These are phyloP conservation scores for Neoascia interrupta DNA, from an alignment of 2,888 invertebrate species.

Conservation along the genomic window DNA sequence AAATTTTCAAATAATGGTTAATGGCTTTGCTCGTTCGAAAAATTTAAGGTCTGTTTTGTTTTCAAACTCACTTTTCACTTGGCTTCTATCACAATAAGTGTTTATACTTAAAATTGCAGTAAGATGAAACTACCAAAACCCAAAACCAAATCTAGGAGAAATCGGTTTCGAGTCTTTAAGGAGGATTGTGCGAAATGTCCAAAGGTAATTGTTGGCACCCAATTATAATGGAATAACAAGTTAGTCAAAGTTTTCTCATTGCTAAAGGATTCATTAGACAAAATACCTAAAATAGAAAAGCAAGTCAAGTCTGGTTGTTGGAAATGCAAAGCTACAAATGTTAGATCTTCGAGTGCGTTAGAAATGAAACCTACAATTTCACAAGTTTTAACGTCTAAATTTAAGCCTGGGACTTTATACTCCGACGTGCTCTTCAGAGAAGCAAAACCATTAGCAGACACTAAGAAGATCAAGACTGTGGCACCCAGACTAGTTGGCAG, in stretches of 20 bases:
- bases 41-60: constrained; percentile 17
- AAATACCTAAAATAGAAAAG: too few species aligned
- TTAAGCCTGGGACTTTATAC: constrained; percentile 32
- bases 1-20: too few species aligned
- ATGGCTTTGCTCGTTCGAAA: constrained; percentile 40
- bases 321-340: constrained; percentile 19
- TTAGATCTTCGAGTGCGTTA: background rate
- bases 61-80: too few species aligned
- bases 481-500: constrained; percentile 13
- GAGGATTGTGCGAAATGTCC: constrained; percentile 22
- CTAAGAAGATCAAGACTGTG: constrained; percentile 20
- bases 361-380: background rate
- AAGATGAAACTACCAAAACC: constrained; percentile 53
- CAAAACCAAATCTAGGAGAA: constrained; percentile 23
- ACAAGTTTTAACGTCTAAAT: constrained; percentile 10
- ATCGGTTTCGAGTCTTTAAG: constrained; percentile 14
- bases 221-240: too few species aligned
- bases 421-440: constrained; percentile 51
- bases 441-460: constrained; percentile 18
- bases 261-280: background rate
- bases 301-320: constrained; percentile 40
- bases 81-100: too few species aligned
- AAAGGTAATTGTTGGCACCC: constrained; percentile 5
- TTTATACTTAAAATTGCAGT: too few species aligned
- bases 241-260: too few species aligned